Base-by-base conservation (phyloP, 2,797 vertebrate genomes). In the Crax fasciolata region DNA sequence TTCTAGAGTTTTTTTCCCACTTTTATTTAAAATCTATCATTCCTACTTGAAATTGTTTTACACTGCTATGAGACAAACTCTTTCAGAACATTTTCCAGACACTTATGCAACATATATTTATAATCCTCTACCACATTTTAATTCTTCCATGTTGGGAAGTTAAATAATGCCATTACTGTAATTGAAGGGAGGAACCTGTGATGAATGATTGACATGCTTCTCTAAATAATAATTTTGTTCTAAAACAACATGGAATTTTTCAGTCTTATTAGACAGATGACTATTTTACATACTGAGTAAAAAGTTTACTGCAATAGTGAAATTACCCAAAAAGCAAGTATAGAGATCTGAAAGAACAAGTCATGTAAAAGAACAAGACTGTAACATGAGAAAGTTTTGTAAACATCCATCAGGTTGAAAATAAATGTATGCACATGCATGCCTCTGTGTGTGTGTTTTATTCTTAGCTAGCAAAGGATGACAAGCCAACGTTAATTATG, bases 381-480 rank as follows among this genome's bases (percentile, higher is more conserved):
- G 23, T 27, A 61, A 21, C 18, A 43, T 32, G 27, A 84, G 14
- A 62, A 62, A 35, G 14, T 5, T 84, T 57, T 52, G 10, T 48
- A 54, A 85, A 41, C 41, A 80, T 2, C 2, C 10, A 44, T n/a
- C 8, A 30, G 10, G 13, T 92, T 81, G 11, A 20, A 75, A 86
- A 63, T 9, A 71, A 11, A 62, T 41, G 7, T 7, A 25, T 35
- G 23, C 2, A 13, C 13, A 7, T 18, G 8, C 8, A 39, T 23
- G 17, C 0, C 0, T 2, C 0, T 71, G 27, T 28, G 38, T 35
- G 4, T 16, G 6, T n/a, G 4, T 39, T 84, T 81, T 84, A 19
- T 4, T 61, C 5, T 38, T 62, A 75, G 18, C 11, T 66, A 28
- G 15, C 7, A 30, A 52, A 52, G 49, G 16, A 18, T 52, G 38